A percentile compares a stretch with the other conserved stretches of the same genome.
Evolutionary conservation across 2,113 vertebrate species (phyloP).

Genomic region (Thalassarche chlororhynchos): DNA sequence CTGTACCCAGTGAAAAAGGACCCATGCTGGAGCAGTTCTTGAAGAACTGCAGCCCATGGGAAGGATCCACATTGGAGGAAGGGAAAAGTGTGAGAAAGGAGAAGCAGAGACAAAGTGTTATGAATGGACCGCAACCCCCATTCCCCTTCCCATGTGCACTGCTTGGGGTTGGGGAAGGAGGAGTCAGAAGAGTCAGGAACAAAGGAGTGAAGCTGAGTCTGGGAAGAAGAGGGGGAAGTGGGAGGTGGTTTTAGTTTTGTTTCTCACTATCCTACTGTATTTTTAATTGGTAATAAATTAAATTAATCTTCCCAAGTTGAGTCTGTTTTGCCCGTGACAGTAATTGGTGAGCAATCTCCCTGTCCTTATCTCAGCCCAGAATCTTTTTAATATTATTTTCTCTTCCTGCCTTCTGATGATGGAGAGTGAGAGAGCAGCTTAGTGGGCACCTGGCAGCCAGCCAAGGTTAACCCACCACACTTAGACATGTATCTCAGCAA

Average conservation of each 20-base stretch:
- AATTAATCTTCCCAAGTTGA: background rate
- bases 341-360: background rate
- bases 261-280: background rate
- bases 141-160: rapidly evolving
- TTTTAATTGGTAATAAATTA: background rate
- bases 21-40: background rate
- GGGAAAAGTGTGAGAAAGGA: background rate
- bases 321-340: background rate
- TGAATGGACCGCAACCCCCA: background rate
- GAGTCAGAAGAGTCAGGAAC: background rate
- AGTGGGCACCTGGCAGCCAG: background rate
- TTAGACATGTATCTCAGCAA: background rate
- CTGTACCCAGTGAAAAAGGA: background rate
- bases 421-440: background rate
- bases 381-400: background rate
- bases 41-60: background rate
- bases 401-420: background rate
- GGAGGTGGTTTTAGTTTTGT: background rate
- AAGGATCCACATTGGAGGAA: background rate
- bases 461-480: background rate
- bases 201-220: background rate
- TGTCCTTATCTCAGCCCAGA: background rate
- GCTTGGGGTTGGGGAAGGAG: background rate
- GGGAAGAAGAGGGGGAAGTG: background rate
- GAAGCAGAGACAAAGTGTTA: background rate